phyloP scores from a whole-genome alignment of 2,888 invertebrate species.

The Chydorus sphaericus region DNA sequence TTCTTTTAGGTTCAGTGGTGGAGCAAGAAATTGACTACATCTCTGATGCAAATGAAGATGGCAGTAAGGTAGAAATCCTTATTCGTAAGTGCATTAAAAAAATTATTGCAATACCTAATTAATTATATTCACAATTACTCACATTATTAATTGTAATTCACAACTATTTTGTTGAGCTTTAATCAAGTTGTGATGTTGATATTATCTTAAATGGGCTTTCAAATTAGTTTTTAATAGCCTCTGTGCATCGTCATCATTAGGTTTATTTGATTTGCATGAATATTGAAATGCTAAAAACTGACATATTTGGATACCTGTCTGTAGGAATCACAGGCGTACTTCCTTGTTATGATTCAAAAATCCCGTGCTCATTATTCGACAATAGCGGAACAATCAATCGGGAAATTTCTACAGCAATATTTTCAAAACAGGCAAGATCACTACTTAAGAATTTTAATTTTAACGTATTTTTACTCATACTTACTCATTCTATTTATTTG shows the following conservation, averaged over 20 bases:
- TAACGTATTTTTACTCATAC: not conserved
- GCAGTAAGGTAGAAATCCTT: not conserved
- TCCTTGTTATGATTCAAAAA: not conserved
- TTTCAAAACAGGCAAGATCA: no score
- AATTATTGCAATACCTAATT: no score
- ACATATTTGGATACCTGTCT: no score
- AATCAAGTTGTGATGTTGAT: no score
- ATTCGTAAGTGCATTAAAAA: not conserved
- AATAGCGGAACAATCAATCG: no score
- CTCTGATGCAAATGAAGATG: not conserved
- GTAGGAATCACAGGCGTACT: not conserved
- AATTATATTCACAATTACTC: no score
- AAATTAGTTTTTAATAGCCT: not conserved
- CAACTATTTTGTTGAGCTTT: no score
- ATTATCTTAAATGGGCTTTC: not conserved
- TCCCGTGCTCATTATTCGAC: not conserved
- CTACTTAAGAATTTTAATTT: not conserved
- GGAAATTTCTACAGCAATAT: no score
- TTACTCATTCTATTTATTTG: not conserved
- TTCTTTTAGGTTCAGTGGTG: constrained; percentile 1
- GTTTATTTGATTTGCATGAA: no score
- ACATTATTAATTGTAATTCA: no score
- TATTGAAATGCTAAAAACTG: no score
- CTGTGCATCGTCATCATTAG: no score
- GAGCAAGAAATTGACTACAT: not conserved